phyloP scores from a whole-genome alignment of 2,888 invertebrate species.

The Miltochrista miniata region DNA sequence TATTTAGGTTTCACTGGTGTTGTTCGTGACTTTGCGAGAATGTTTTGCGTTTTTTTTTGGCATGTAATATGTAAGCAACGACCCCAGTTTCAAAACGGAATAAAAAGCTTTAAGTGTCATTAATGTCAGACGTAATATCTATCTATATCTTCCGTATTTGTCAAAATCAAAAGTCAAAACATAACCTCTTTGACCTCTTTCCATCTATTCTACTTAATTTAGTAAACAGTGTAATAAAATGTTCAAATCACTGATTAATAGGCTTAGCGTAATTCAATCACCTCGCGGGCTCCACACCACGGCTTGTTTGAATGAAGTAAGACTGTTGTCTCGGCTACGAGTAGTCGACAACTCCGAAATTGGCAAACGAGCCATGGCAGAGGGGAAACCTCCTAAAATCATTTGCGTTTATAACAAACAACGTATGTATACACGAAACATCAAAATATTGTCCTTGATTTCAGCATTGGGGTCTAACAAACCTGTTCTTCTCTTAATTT shows the following conservation, averaged over 20 bases:
- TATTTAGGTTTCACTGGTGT: too few species aligned
- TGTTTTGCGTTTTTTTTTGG: too few species aligned
- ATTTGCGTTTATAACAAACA: conserved; percentile 97
- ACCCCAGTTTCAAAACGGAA: conserved; percentile 1
- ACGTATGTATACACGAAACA: conserved; percentile 51
- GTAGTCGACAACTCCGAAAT: conserved; percentile 99
- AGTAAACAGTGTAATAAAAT: conserved; percentile 43
- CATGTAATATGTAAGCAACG: too few species aligned
- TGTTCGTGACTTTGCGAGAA: too few species aligned
- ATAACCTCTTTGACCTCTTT: conserved; percentile 27
- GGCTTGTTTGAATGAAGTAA: conserved; percentile 85
- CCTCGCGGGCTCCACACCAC: conserved; percentile 84
- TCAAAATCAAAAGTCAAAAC: conserved; percentile 1
- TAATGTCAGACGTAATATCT: too few species aligned
- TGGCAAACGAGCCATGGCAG: conserved; percentile 96
- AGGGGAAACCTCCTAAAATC: conserved; percentile 95
- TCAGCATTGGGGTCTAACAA: neutral
- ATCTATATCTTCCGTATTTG: too few species aligned
- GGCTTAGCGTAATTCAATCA: conserved; percentile 39
- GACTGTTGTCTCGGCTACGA: conserved; percentile 89
- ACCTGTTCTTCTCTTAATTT: conserved; percentile 20
- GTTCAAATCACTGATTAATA: conserved; percentile 59
- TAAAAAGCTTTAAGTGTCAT: neutral
- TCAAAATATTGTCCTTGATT: neutral
- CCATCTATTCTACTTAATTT: neutral